These are phyloP conservation scores for Todus mexicanus DNA, from an alignment of 2,797 vertebrate genomes.

Conservation along the genomic window DNA sequence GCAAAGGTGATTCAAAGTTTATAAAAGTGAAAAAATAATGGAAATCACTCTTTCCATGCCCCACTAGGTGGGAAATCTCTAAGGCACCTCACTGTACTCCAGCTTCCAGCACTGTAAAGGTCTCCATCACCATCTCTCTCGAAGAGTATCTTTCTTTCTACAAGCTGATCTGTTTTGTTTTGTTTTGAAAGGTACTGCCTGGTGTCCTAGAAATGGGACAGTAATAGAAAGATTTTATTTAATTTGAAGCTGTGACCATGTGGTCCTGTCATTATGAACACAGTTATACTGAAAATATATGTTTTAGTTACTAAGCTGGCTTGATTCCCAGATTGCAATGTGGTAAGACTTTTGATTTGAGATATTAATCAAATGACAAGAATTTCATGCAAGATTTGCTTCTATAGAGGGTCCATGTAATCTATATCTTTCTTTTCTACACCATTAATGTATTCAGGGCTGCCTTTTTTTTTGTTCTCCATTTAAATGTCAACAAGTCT, in stretches of 20 bases:
- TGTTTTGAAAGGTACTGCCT: background rate
- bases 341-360: conserved; percentile 59
- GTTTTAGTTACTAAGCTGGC: conserved; percentile 57
- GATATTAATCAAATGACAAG: conserved; percentile 59
- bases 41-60: background rate
- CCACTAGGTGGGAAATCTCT: background rate
- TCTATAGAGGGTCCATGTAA: conserved; percentile 22
- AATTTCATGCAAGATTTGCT: conserved; percentile 23
- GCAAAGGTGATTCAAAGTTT: background rate
- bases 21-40: background rate
- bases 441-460: conserved; percentile 27
- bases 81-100: background rate
- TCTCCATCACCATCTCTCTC: background rate
- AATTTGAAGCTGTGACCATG: conserved; percentile 35
- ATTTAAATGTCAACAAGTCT: conserved; percentile 63
- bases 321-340: conserved; percentile 54
- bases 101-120: background rate
- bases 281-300: conserved; percentile 42
- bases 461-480: background rate
- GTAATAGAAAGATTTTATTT: conserved; percentile 19
- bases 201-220: background rate
- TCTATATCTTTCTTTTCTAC: conserved; percentile 64
- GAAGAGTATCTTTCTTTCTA: background rate
- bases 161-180: background rate
- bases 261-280: conserved; percentile 39